Evolutionary conservation across 2,888 invertebrate genomes (phyloP).

Genomic region (Acrobasis consociella): DNA sequence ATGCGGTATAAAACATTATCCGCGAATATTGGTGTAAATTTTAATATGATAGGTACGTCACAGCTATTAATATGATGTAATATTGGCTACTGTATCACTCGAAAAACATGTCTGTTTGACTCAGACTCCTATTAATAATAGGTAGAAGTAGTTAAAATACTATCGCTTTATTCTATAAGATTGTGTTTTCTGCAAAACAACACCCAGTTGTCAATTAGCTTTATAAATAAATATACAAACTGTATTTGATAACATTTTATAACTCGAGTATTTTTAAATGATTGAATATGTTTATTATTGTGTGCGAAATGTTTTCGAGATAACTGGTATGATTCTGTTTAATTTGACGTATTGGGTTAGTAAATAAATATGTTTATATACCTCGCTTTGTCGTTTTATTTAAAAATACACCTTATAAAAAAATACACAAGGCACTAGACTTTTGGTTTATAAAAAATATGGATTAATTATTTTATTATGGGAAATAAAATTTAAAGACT

Average conservation of each 20-base stretch:
- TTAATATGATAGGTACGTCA: too few relatives aligned
- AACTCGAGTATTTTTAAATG: constrained; percentile 4
- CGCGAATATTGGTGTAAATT: too few relatives aligned
- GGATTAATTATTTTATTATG: too few relatives aligned
- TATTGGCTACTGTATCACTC: too few relatives aligned
- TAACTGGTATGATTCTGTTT: constrained; percentile 8
- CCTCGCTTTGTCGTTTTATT: not conserved
- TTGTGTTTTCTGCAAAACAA: not conserved
- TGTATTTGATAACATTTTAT: constrained; percentile 28
- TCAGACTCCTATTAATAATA: not conserved
- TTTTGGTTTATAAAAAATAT: too few relatives aligned
- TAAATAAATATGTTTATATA: constrained; percentile 28
- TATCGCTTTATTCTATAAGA: not conserved
- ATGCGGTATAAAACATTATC: too few relatives aligned
- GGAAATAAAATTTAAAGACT: not conserved
- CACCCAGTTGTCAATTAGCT: not conserved
- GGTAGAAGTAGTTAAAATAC: not conserved
- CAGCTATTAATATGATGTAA: too few relatives aligned
- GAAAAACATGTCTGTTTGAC: not conserved
- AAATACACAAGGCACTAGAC: too few relatives aligned
- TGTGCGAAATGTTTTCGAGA: constrained; percentile 15
- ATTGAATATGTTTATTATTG: constrained; percentile 23
- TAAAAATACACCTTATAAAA: not conserved
- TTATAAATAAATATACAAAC: constrained; percentile 13
- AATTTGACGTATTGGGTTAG: constrained; percentile 7